phyloP scores from a whole-genome alignment of 92 coral and sea anemone genomes.

The Epizoanthus fatuus region DNA sequence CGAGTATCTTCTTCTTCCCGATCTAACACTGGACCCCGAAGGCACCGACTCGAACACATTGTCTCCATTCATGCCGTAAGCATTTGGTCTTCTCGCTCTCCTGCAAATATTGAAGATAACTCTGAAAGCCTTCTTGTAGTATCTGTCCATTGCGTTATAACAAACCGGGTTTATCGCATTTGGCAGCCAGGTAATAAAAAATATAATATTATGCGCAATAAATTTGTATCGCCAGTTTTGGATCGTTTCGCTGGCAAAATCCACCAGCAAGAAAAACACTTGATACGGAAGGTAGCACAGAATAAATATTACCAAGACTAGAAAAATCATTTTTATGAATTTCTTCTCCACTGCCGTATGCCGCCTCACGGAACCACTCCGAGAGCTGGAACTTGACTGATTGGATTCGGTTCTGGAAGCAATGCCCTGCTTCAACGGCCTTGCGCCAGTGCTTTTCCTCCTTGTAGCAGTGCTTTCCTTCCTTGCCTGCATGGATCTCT shows the following conservation, averaged over 20 bases:
- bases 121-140: conserved; percentile 56
- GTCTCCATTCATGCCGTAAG: too few species aligned
- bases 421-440: too few species aligned
- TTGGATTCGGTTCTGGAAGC: too few species aligned
- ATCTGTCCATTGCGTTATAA: conserved; percentile 71
- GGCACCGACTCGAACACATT: too few species aligned
- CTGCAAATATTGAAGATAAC: not conserved
- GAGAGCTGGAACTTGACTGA: not conserved
- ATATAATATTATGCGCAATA: conserved; percentile 37
- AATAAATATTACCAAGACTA: conserved; percentile 61
- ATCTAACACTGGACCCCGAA: too few species aligned
- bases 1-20: too few species aligned
- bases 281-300: conserved; percentile 79
- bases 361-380: not conserved
- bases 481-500: conserved; percentile 8
- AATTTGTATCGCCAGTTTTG: conserved; percentile 52
- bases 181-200: conserved; percentile 74
- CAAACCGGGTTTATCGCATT: conserved; percentile 74
- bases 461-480: not conserved
- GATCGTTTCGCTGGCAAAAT: conserved; percentile 46
- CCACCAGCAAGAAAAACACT: conserved; percentile 61
- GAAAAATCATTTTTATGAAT: conserved; percentile 67
- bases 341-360: conserved; percentile 57
- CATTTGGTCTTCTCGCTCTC: not conserved
- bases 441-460: conserved; percentile 9